A percentile compares a stretch with the other conserved stretches of the same genome.
Conservation (phyloP, 30 jellyfish, hydroid and myxozoan species). For the Haliclystus octoradiatus region DNA sequence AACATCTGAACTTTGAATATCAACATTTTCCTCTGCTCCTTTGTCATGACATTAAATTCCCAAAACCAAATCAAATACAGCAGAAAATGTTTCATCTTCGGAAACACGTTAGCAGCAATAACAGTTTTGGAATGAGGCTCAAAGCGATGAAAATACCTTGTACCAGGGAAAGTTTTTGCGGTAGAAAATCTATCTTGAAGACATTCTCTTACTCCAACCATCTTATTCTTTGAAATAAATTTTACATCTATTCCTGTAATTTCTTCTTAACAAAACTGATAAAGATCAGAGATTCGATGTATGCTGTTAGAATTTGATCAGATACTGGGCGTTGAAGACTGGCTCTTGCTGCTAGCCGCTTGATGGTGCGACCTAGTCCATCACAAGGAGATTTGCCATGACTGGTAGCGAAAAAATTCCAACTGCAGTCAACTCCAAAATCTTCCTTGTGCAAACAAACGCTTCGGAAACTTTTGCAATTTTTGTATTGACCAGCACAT, state of each 20-base stretch:
- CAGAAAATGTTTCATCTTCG: conserved; percentile 1
- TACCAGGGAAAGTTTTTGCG: conserved; percentile 37
- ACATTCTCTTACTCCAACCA: conserved; percentile 10
- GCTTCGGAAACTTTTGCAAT: no score
- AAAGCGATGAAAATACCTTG: conserved; percentile 31
- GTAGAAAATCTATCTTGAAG: conserved; percentile 16
- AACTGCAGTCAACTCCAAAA: no score
- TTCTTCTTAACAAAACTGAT: conserved; percentile 15
- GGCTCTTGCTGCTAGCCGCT: conserved; percentile 31
- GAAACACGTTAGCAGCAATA: conserved; percentile 21
- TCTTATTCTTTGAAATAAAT: conserved; percentile 10
- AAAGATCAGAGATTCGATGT: no score
- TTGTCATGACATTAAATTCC: no score
- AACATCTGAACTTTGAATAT: neutral
- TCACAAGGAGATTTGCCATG: no score
- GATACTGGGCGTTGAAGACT: conserved; percentile 35
- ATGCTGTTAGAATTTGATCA: conserved; percentile 32
- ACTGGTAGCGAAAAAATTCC: no score
- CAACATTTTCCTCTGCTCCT: neutral
- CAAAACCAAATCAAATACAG: neutral
- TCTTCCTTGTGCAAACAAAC: no score
- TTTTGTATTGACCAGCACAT: no score
- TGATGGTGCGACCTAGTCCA: conserved; percentile 13
- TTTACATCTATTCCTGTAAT: conserved; percentile 2
- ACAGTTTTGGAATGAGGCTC: conserved; percentile 9